These are phyloP conservation scores for Limosa lapponica DNA, from an alignment of 2,797 vertebrate genomes.

Conservation along the genomic window DNA sequence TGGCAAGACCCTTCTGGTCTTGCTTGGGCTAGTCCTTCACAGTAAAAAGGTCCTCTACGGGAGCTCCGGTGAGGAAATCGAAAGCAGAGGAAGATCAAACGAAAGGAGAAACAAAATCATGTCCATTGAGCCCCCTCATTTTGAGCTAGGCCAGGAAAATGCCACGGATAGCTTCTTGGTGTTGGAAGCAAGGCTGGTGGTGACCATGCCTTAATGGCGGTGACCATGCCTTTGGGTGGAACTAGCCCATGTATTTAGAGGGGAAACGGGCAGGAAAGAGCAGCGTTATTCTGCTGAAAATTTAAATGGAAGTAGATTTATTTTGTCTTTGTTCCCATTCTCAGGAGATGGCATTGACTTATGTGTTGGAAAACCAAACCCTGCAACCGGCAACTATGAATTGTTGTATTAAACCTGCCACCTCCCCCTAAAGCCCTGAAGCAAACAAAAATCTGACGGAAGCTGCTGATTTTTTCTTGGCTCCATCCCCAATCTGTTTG, in stretches of 20 bases:
- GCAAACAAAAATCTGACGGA: conserved; percentile 40
- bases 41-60: not conserved
- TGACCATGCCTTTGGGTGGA: not conserved
- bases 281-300: not conserved
- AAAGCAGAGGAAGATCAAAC: not conserved
- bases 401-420: conserved; percentile 26
- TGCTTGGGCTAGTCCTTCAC: not conserved
- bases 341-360: conserved; percentile 31
- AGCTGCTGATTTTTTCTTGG: conserved; percentile 7
- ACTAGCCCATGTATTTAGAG: not conserved
- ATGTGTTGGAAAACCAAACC: conserved; percentile 22
- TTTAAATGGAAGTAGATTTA: conserved; percentile 8
- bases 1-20: not conserved
- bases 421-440: not conserved
- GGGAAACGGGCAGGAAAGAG: not conserved
- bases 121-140: not conserved
- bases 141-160: not conserved
- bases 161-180: not conserved
- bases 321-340: conserved; percentile 31
- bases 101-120: not conserved
- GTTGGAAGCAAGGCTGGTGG: not conserved
- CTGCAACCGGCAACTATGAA: not conserved
- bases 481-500: conserved; percentile 8
- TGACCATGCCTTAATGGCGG: accelerated
- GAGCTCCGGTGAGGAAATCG: not conserved